Evolutionary conservation across 1,140 invertebrate genomes (phyloP), one percentile per base, ranked within the genome.

Genomic region (Helicoverpa armigera): DNA sequence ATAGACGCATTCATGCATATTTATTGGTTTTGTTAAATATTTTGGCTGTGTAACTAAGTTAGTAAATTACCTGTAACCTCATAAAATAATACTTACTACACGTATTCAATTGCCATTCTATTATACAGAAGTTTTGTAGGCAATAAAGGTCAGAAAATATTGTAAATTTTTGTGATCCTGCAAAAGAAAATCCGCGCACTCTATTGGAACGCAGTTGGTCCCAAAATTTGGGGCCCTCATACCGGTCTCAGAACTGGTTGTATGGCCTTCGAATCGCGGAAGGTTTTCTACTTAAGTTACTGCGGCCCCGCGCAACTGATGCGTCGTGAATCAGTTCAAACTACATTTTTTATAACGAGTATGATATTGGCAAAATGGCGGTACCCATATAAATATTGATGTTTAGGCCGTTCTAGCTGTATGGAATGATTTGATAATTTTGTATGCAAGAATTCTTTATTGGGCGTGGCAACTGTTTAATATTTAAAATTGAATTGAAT

Each of bases 231-330:
- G 61, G 75, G 75, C 75, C 75, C 75, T 77, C 75, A 54, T 77
- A 77, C 75, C 75, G 75, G 75, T 77, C 75, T 77, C 10, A 54
- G 29, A 77, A 77, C 75, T 67, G 51, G 75, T 77, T 77, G 48
- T 67, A 29, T 54, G 75, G 60, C 75, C 75, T 77, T 77, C 58
- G 75, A 7, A 63, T n/a, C 61, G 51, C 61, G 75, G 75, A 77
- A 77, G 75, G 75, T 77, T 77, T 54, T 75, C 73, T 63, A 67
- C 35, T 43, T 43, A 43, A 43, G 35, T 43, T 43, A 43, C 50
- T 35, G 48, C 50, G 60, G 61, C 61, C 75, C 75, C 61, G 60
- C 23, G 14, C n/a, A 48, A 77, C 23, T 54, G 75, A 77, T 77
- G 75, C 75, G 58, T 65, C 50, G 69, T 72, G 75, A 77, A 61